Evolutionary conservation across 2,113 vertebrate genomes (phyloP), one percentile per base, ranked within the genome.

Genomic region (Pheucticus melanocephalus): DNA sequence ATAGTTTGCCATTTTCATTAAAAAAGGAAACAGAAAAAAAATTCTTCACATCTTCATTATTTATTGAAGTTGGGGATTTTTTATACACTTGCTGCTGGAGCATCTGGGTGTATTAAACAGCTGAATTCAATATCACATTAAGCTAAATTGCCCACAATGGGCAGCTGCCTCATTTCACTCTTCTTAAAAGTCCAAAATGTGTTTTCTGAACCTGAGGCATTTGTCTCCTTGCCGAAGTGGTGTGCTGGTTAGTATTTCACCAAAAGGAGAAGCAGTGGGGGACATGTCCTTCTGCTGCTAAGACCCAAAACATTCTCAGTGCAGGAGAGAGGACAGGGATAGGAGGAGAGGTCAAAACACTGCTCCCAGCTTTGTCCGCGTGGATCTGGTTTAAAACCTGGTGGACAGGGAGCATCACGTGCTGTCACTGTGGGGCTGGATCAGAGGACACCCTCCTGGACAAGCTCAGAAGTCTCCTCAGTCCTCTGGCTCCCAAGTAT

Each of bases 31-130:
- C 25, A 61, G 48, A 35, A 63, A 72, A 48, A 48, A 8, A 20
- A 28, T 5, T 14, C 10, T 65, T 82, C 45, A 61, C 33, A 92
- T 82, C 75, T 85, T 57, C n/a, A 70, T 93, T 90, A 95, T 92
- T 96, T 96, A 94, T 94, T 91, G 90, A 88, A 77, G 64, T 70
- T 63, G 79, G 30, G 75, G 33, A 0, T 3, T 53, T 88, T 95
- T 91, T 90, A 88, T 83, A 45, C 28, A 66, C 54, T 95, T 87
- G 47, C 54, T 91, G 90, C 87, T 85, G 87, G 85, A 95, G 85
- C 94, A 92, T 90, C 94, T 95, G 95, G 45, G 89, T 95, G 14
- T 91, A 92, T 93, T 88, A 88, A 94, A 80, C 71, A 90, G 75
- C 90, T 90, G 87, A 93, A 90, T 94, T 90, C 82, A 83, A 71